Evolutionary conservation across 2,113 vertebrate genomes (phyloP).

Genomic region (Candoia aspera): DNA sequence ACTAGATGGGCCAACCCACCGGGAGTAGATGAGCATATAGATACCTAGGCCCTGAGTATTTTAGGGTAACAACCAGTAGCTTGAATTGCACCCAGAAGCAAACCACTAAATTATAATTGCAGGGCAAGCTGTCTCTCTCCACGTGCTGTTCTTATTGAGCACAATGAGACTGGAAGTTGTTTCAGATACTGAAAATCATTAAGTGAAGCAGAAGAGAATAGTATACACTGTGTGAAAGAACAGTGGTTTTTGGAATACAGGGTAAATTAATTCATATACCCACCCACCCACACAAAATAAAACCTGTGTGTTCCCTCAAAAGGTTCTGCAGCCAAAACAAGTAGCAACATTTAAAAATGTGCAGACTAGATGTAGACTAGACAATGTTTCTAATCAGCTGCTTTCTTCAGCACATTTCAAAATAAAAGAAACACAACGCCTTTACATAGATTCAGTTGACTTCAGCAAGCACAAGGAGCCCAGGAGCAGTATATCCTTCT

Average conservation of each 20-base stretch:
- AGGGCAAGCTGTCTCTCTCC: too few relatives aligned
- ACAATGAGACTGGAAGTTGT: background rate
- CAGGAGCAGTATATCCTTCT: background rate
- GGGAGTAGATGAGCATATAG: too few relatives aligned
- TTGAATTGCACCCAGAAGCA: too few relatives aligned
- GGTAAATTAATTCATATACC: too few relatives aligned
- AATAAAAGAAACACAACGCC: background rate
- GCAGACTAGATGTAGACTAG: background rate
- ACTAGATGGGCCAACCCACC: too few relatives aligned
- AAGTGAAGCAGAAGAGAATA: background rate
- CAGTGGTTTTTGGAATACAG: too few relatives aligned
- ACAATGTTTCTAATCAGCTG: background rate
- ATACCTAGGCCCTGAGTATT: too few relatives aligned
- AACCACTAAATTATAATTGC: too few relatives aligned
- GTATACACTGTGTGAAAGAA: background rate
- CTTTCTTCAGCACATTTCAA: background rate
- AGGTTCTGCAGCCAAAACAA: background rate
- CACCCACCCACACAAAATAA: too few relatives aligned
- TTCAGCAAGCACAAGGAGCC: background rate
- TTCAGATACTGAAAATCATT: background rate
- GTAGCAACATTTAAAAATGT: background rate
- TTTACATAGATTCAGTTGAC: background rate
- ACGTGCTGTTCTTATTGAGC: background rate
- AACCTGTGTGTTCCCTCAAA: background rate
- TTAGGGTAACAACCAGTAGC: too few relatives aligned